Evolutionary conservation across 2,888 invertebrate species (phyloP).

Genomic region (Xestia c-nigrum): DNA sequence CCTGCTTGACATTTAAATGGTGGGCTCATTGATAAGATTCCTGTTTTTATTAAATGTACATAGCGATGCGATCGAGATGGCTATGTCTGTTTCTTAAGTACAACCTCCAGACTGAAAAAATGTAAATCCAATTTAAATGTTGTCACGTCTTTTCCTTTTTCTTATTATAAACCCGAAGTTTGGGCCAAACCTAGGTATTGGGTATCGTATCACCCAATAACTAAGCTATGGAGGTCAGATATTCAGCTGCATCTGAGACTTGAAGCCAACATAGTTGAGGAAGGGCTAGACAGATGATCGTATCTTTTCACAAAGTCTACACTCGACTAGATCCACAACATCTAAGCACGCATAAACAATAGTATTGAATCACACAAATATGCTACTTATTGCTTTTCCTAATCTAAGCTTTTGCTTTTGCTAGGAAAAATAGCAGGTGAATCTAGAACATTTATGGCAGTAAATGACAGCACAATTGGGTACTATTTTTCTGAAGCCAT

Average conservation of each 20-base stretch:
- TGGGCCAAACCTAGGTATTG: not conserved
- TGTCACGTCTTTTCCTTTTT: not conserved
- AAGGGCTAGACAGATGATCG: not conserved
- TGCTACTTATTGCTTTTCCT: not conserved
- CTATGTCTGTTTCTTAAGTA: constrained; percentile 11
- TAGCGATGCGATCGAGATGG: constrained; percentile 12
- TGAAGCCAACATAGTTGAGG: not conserved
- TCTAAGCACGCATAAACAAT: not conserved
- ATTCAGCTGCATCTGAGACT: not conserved
- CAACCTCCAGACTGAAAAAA: not conserved
- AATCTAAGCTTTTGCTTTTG: no score
- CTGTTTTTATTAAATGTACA: constrained; percentile 8
- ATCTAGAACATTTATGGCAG: not conserved
- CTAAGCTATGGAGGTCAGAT: not conserved
- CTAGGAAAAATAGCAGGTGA: not conserved
- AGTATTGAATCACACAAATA: not conserved
- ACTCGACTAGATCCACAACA: not conserved
- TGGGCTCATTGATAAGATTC: constrained; percentile 43
- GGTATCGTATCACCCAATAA: not conserved
- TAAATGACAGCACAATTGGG: no score
- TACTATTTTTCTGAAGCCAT: no score
- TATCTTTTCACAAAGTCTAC: not conserved
- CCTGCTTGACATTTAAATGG: constrained; percentile 52
- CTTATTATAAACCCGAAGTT: not conserved
- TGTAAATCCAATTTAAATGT: not conserved